phyloP scores from a whole-genome alignment of 1,140 invertebrate genomes.

The Drosophila biarmipes region DNA sequence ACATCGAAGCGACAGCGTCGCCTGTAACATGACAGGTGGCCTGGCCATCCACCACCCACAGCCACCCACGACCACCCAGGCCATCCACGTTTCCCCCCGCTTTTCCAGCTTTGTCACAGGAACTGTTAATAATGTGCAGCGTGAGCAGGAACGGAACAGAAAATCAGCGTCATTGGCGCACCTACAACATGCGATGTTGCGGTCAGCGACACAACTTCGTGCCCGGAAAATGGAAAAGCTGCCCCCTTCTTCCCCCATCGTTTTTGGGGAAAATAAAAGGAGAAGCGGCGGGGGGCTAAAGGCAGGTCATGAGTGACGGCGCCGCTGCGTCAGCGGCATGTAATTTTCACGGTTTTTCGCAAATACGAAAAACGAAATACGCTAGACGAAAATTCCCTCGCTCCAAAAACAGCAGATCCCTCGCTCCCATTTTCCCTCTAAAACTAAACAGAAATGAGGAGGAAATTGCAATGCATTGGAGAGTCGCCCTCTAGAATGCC shows the following conservation, averaged over 20 bases:
- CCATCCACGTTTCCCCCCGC: neutral
- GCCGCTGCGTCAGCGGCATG: constrained; percentile 75
- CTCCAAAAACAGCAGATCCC: constrained; percentile 5
- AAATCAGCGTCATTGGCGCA: constrained; percentile 84
- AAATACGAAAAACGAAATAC: constrained; percentile 77
- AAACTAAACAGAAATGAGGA: constrained; percentile 19
- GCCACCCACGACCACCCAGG: neutral
- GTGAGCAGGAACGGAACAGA: constrained; percentile 66
- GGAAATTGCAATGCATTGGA: no score
- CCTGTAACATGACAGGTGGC: constrained; percentile 77
- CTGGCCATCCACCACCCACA: neutral
- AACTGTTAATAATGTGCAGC: constrained; percentile 80
- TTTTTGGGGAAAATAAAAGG: constrained; percentile 42
- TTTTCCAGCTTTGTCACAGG: constrained; percentile 74
- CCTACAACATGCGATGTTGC: constrained; percentile 84
- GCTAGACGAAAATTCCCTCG: constrained; percentile 56
- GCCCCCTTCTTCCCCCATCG: neutral
- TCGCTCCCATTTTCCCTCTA: neutral
- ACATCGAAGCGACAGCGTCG: constrained; percentile 55
- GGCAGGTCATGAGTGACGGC: constrained; percentile 71
- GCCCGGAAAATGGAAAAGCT: constrained; percentile 57
- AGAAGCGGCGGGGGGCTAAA: neutral
- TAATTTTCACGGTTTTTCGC: constrained; percentile 77
- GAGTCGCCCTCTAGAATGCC: neutral
- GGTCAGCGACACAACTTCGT: constrained; percentile 80